A percentile compares a stretch with the other conserved stretches of the same genome.
phyloP scores from a whole-genome alignment of 2,888 invertebrate genomes.

The Rhaphigaster nebulosa region DNA sequence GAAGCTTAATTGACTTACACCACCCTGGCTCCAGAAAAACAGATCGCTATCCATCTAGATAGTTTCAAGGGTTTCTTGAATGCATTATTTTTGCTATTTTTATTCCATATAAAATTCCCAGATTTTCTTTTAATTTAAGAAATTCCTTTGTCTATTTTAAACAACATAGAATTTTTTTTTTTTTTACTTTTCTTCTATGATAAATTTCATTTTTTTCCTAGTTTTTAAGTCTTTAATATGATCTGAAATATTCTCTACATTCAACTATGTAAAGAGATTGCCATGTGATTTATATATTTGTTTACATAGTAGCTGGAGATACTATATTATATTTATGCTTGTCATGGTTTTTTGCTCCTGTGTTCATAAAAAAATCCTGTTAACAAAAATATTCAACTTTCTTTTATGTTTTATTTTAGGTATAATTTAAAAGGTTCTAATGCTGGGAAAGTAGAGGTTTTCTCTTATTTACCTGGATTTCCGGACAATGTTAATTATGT shows the following conservation, averaged over 20 bases:
- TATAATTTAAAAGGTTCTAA: slow-evolving; percentile 86
- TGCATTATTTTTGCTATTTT: no score
- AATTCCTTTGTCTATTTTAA: no score
- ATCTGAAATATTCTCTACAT: neutral
- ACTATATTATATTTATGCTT: neutral
- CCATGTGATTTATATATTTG: neutral
- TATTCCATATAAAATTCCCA: no score
- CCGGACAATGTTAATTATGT: slow-evolving; percentile 75
- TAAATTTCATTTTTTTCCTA: no score
- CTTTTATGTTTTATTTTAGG: slow-evolving; percentile 66
- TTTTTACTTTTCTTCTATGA: no score
- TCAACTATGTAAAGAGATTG: neutral
- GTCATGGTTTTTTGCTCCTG: neutral
- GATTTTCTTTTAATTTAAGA: no score
- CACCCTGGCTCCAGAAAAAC: neutral
- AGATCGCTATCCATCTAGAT: neutral
- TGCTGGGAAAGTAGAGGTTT: slow-evolving; percentile 83
- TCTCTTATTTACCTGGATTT: slow-evolving; percentile 82
- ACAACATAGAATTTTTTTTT: no score
- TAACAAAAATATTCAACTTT: neutral
- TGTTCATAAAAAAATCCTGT: neutral
- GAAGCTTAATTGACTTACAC: no score
- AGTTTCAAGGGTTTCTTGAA: no score
- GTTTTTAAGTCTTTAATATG: neutral
- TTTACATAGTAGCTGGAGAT: neutral